Evolutionary conservation across 35 echinoderm and acorn worm genomes (phyloP), one percentile per base, ranked within the genome.

Genomic region (Lytechinus pictus): DNA sequence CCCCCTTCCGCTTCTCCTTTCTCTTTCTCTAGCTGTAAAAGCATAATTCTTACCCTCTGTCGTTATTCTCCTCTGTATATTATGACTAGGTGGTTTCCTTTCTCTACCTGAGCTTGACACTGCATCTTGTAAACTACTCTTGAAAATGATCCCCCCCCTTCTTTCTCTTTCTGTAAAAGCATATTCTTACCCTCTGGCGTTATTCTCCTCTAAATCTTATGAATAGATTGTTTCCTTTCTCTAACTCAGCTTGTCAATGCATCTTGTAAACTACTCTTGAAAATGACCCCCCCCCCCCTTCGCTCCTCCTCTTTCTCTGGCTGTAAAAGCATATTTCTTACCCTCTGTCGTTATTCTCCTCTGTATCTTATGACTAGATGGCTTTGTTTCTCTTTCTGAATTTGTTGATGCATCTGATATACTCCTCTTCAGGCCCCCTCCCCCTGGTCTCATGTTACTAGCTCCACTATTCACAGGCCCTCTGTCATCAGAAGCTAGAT

Each of bases 341-440:
- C 97, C 95, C 92, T 97, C 96, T 95, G 97, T 98, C 8, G 94
- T 92, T 53, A 98, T 96, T 86, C 92, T 96, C 54, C 94, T 98
- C 53, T 89, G 97, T 21, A 95, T 27, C 92, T 98, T 98, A 14
- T 28, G 86, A 28, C 14, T 79, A 79, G 87, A 28, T 21, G 95
- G 87, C 33, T 60, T 60, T 11, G 87, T 27, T 12, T 89, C 86
- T 55, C 94, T 95, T 52, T 95, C 94, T 53, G 96, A 86, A 27
- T 10, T 53, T 51, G 95, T 13, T 7, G 97, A 96, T 53, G 96
- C 97, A 27, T 91, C 93, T 19, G 97, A 98, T 21, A 94, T 79
- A 24, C 94, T 98, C 55, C 97, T 96, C 94, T 98, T 98, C n/a
- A 94, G 94, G 6, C n/a, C 55, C 16, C 87, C 94, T 3, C 95